Conservation (phyloP, 2,888 invertebrate genomes). For the Tetragnatha montana region DNA sequence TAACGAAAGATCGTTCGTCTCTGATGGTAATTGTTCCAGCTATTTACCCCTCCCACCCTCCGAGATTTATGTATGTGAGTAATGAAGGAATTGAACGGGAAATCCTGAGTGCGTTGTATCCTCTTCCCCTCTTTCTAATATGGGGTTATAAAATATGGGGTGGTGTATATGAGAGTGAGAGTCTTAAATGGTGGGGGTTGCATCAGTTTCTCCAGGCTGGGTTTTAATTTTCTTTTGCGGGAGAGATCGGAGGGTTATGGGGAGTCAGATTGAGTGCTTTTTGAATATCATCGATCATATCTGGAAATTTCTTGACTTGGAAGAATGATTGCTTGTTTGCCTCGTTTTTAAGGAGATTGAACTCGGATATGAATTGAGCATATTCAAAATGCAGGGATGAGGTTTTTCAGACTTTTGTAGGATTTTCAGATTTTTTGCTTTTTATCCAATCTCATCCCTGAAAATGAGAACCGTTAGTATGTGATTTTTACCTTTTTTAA, state of each 20-base stretch:
- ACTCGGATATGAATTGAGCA: too few species aligned
- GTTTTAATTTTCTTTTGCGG: slow-evolving; percentile 10
- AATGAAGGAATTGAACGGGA: slow-evolving; percentile 48
- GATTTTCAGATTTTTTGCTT: too few species aligned
- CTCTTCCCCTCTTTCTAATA: slow-evolving; percentile 8
- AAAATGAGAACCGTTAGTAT: too few species aligned
- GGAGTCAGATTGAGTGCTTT: background rate
- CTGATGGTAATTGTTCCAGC: slow-evolving; percentile 60
- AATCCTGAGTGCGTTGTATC: background rate
- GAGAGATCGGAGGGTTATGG: background rate
- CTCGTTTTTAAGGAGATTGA: too few species aligned
- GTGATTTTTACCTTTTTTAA: too few species aligned
- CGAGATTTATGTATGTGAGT: slow-evolving; percentile 54
- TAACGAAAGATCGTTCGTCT: slow-evolving; percentile 68
- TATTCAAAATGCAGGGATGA: too few species aligned
- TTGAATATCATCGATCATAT: background rate
- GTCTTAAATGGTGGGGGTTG: slow-evolving; percentile 13
- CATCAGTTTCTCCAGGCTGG: background rate
- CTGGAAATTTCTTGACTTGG: background rate
- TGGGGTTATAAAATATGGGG: slow-evolving; percentile 38
- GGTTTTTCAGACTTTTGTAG: too few species aligned
- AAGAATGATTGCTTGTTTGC: too few species aligned
- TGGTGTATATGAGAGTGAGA: slow-evolving; percentile 9
- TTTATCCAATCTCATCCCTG: too few species aligned
- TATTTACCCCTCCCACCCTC: slow-evolving; percentile 31